Base-by-base conservation (phyloP, 1,140 invertebrate genomes). In the Diplogasteroides magnus region DNA sequence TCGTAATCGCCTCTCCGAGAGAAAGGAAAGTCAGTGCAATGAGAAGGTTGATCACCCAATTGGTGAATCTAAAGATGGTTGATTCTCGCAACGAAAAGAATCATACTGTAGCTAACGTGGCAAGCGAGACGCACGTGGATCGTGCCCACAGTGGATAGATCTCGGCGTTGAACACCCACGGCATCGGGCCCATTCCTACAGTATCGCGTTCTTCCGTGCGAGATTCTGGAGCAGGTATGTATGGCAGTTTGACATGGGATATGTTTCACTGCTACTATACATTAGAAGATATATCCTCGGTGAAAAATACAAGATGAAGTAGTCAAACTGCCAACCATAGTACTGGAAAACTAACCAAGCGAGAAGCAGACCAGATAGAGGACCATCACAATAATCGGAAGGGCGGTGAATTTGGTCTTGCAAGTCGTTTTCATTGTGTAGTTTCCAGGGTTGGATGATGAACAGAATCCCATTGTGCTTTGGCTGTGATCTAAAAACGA, bases 91-190 rank as follows among this genome's bases (percentile, higher is more conserved):
- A n/a, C n/a, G n/a, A n/a, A n/a, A n/a, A n/a, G n/a, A n/a, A n/a
- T n/a, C n/a, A n/a, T n/a, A n/a, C n/a, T n/a, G n/a, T n/a, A n/a
- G n/a, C n/a, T n/a, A n/a, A n/a, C n/a, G 88, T 87, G 11, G 87
- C 82, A 23, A 87, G 82, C 15, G 86, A 84, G 67, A 84, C 87
- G 55, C 87, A 87, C 1, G 85, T 85, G 67, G 86, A 84, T 59
- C 88, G 77, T 15, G 87, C 86, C 88, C 88, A 89, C 31, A 86
- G 77, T 3, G 88, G 88, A 78, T 87, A 89, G 60, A 89, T 87
- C 80, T 89, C 88, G 25, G 87, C 86, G 77, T 88, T 89, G 26
- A 88, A 86, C 3, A 87, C 88, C 88, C 88, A 88, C 48, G 88
- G 88, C 86, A 89, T 87, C 26, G 87, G 87, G 19, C 88, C 87